Evolutionary conservation across 2,113 vertebrate genomes (phyloP).

Genomic region (Thymallus thymallus): DNA sequence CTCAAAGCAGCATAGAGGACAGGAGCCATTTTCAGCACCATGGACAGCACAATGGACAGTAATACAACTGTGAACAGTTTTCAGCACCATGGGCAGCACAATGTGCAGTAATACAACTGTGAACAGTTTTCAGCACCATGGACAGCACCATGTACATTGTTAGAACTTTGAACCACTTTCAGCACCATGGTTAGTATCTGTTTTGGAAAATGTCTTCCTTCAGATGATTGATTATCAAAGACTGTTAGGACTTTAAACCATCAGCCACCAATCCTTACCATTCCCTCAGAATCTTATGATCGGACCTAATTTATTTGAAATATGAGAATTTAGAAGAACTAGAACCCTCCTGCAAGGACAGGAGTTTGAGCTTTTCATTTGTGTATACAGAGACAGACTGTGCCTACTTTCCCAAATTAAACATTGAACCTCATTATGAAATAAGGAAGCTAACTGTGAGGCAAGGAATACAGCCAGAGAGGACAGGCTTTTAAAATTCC

Average conservation of each 20-base stretch:
- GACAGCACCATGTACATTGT: no score
- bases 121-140: not conserved
- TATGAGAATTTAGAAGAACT: not conserved
- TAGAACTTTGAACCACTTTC: not conserved
- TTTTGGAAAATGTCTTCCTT: not conserved
- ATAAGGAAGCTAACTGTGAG: not conserved
- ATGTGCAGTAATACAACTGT: no score
- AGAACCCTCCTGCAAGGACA: not conserved
- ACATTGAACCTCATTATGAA: not conserved
- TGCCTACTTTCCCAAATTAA: not conserved
- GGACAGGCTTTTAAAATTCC: not conserved
- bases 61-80: no score
- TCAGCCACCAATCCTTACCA: not conserved
- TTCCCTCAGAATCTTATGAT: not conserved
- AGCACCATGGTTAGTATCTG: not conserved
- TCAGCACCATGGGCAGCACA: not conserved
- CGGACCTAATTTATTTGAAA: not conserved
- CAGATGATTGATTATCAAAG: not conserved
- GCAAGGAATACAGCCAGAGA: not conserved
- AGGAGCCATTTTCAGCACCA: not conserved
- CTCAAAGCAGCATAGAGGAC: no score
- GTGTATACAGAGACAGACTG: not conserved
- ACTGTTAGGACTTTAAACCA: not conserved
- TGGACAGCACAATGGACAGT: no score
- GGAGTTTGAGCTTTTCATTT: not conserved